phyloP scores from a whole-genome alignment of 2,888 invertebrate genomes.

The Drosophila kuntzei region DNA sequence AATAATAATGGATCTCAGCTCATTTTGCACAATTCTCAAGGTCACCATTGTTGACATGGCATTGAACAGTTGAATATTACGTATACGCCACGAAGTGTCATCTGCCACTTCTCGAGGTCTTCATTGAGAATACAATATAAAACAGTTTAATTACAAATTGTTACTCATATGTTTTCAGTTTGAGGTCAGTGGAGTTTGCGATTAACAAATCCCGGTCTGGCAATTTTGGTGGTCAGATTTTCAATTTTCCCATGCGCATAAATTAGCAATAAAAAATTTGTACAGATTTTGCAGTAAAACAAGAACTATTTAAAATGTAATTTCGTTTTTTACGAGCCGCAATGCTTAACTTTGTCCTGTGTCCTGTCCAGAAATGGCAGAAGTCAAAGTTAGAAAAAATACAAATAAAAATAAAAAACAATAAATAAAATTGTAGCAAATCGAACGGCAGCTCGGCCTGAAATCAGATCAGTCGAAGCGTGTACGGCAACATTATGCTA shows the following conservation, averaged over 20 bases:
- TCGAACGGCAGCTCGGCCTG: slow-evolving; percentile 43
- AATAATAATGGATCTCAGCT: slow-evolving; percentile 59
- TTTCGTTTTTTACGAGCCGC: slow-evolving; percentile 63
- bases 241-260: slow-evolving; percentile 78
- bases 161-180: background rate
- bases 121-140: slow-evolving; percentile 25
- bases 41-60: slow-evolving; percentile 60
- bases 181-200: slow-evolving; percentile 7
- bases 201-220: slow-evolving; percentile 16
- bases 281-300: slow-evolving; percentile 46
- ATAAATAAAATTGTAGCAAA: slow-evolving; percentile 80
- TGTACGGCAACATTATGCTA: slow-evolving; percentile 74
- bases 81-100: slow-evolving; percentile 20
- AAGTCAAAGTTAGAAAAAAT: slow-evolving; percentile 27
- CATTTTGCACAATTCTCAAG: slow-evolving; percentile 60
- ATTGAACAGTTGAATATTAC: slow-evolving; percentile 38
- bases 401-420: slow-evolving; percentile 52
- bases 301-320: slow-evolving; percentile 81
- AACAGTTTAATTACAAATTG: slow-evolving; percentile 36
- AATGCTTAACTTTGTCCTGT: slow-evolving; percentile 52
- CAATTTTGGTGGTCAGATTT: slow-evolving; percentile 42
- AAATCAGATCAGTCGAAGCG: slow-evolving; percentile 56
- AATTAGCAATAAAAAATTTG: slow-evolving; percentile 81
- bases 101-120: slow-evolving; percentile 8
- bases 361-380: slow-evolving; percentile 4